Percentiles rank a stretch among this genome's conserved stretches.
These are phyloP conservation scores for Cuculus canorus DNA, from an alignment of 2,797 vertebrate species.

Conservation along the genomic window DNA sequence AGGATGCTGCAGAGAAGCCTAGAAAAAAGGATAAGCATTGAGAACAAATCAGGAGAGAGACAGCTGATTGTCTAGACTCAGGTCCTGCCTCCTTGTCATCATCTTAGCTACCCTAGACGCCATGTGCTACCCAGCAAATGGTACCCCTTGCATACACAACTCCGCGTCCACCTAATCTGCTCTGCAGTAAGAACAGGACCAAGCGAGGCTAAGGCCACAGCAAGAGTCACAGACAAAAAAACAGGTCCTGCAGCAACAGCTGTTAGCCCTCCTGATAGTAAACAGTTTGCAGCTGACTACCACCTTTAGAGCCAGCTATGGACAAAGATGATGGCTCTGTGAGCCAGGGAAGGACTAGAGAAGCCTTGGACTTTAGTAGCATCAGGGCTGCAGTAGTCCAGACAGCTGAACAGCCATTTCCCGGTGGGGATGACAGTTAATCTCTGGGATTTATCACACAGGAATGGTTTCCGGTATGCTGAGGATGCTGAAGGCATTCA, in stretches of 20 bases:
- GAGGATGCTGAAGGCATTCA: neutral
- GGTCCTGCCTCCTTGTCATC: neutral
- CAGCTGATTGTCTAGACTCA: neutral
- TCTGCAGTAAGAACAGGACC: neutral
- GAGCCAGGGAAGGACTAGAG: neutral
- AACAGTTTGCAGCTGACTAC: neutral
- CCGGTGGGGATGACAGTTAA: neutral
- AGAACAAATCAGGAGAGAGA: neutral
- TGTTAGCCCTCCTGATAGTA: neutral
- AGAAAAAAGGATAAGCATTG: neutral
- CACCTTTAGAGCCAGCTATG: neutral
- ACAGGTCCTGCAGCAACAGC: neutral
- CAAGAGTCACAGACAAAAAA: neutral
- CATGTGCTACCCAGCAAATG: neutral
- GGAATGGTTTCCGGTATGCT: neutral
- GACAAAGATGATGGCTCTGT: neutral
- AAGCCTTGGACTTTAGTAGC: neutral
- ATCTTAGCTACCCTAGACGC: neutral
- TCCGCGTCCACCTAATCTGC: neutral
- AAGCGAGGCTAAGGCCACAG: neutral
- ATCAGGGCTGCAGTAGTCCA: neutral
- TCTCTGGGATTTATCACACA: neutral
- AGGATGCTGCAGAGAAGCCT: rapidly evolving
- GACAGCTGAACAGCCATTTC: neutral
- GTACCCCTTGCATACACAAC: neutral